Evolutionary conservation across 2,797 vertebrate species (phyloP), one percentile per base, ranked within the genome.

Genomic region (Protonibea diacanthus): DNA sequence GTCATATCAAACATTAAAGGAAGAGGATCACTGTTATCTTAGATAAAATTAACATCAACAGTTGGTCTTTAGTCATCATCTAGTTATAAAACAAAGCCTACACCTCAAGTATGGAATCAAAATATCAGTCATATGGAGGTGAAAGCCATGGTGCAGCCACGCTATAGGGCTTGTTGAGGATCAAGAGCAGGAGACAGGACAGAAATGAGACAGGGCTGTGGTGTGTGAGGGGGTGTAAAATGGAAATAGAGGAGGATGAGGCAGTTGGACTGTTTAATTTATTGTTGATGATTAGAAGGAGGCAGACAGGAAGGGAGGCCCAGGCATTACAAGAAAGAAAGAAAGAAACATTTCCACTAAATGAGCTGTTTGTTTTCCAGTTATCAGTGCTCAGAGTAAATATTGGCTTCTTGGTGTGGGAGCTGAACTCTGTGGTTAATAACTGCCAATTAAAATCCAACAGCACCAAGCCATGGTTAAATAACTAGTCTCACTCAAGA

Each of bases 381-480:
- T 76, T 83, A 71, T 80, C 65, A 71, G 69, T 17, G 47, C 59
- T 61, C 48, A 63, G 70, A 76, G 76, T 81, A 88, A 87, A 86
- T 77, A 80, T 75, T 81, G 72, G 69, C 79, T 67, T 57, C 33
- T 69, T 44, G 48, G 71, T 55, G 66, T 1, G 4, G 47, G 64
- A 62, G 73, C 74, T 73, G 59, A 52, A 65, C 68, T 72, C 61
- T 49, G 57, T 55, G 48, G 65, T 53, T 83, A 88, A 88, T 80
- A 82, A 82, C 79, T 58, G 61, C 44, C 65, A 61, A 74, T 89
- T 82, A 71, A 78, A 76, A 81, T 51, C 29, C 21, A 69, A 62
- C 61, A 61, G 52, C 21, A 80, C 58, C 40, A 61, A 45, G 29
- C 49, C 38, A 73, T 10, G 6, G 48, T 58, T 55, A 60, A 74